These are phyloP conservation scores for Ditylenchus dipsaci DNA, from an alignment of 1,140 invertebrate genomes.

Conservation along the genomic window DNA sequence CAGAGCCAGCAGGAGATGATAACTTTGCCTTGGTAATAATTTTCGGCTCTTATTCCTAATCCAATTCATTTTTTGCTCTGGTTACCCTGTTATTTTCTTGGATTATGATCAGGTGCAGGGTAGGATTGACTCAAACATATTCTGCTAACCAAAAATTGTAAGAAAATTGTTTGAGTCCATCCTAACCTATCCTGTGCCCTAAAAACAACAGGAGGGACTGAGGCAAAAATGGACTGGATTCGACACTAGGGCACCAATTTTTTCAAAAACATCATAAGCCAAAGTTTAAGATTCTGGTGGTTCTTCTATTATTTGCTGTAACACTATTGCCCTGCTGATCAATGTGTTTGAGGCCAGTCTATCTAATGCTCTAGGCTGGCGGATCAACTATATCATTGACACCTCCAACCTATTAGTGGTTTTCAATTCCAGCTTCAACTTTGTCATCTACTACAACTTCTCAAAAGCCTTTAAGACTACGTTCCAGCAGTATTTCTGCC, in stretches of 20 bases:
- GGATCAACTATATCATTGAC: conserved; percentile 56
- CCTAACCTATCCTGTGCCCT: background rate
- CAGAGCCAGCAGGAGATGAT: conserved; percentile 35
- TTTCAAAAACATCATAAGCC: background rate
- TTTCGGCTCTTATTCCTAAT: no score
- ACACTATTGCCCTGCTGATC: conserved; percentile 49
- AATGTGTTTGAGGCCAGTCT: conserved; percentile 52
- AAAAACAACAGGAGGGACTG: no score
- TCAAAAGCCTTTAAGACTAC: conserved; percentile 37
- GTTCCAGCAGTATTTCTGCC: conserved; percentile 33
- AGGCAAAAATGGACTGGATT: no score
- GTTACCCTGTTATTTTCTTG: no score
- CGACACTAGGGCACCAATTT: no score
- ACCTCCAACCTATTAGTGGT: conserved; percentile 55
- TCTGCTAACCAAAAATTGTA: background rate
- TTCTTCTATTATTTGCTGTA: conserved; percentile 56
- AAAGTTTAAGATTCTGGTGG: conserved; percentile 52
- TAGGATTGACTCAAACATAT: no score
- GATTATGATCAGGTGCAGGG: no score
- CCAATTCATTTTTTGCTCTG: no score
- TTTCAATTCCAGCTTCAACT: conserved; percentile 55
- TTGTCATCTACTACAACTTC: conserved; percentile 47
- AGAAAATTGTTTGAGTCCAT: background rate
- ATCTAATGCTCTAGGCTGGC: conserved; percentile 32
- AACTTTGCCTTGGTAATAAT: conserved; percentile 53